Percentiles rank a stretch among this genome's conserved stretches.
These are phyloP conservation scores for Zaprionus nigranus DNA, from an alignment of 1,140 invertebrate genomes.

Conservation along the genomic window DNA sequence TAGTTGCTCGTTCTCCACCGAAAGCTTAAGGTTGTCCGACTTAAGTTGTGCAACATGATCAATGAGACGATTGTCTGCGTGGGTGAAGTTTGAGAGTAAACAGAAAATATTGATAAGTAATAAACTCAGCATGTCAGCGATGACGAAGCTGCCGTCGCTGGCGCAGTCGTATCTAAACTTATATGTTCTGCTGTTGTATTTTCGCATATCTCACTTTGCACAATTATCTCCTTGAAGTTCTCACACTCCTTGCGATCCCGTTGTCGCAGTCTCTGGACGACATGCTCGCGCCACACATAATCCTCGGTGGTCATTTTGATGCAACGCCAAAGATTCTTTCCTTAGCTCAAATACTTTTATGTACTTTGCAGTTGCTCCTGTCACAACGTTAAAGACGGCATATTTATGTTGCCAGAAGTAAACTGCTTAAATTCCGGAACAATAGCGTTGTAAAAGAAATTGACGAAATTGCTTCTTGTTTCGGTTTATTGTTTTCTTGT, in stretches of 20 bases:
- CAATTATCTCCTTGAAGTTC: constrained; percentile 88
- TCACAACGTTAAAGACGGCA: constrained; percentile 30
- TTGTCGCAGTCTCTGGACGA: constrained; percentile 86
- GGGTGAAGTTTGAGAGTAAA: constrained; percentile 22
- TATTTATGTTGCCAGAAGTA: constrained; percentile 21
- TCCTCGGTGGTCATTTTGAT: constrained; percentile 66
- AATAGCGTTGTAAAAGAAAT: not conserved
- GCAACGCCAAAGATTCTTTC: constrained; percentile 16
- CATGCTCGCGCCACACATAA: constrained; percentile 86
- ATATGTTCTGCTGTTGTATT: not conserved
- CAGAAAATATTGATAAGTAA: constrained; percentile 26
- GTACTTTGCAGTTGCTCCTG: constrained; percentile 27
- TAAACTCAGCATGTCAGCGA: not conserved
- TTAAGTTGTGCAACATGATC: constrained; percentile 91
- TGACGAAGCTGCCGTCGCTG: constrained; percentile 5
- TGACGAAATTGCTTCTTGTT: constrained; percentile 1
- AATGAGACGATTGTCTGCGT: constrained; percentile 93
- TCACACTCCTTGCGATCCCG: constrained; percentile 86
- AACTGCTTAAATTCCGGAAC: not conserved
- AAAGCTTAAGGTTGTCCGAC: constrained; percentile 93
- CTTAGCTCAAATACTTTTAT: constrained; percentile 22
- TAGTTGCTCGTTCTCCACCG: constrained; percentile 93
- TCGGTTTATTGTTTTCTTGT: constrained; percentile 34
- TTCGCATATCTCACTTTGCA: constrained; percentile 85
- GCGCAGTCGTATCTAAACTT: not conserved